These are phyloP conservation scores for Aporophyla nigra DNA, from an alignment of 2,888 invertebrate genomes.

Conservation along the genomic window DNA sequence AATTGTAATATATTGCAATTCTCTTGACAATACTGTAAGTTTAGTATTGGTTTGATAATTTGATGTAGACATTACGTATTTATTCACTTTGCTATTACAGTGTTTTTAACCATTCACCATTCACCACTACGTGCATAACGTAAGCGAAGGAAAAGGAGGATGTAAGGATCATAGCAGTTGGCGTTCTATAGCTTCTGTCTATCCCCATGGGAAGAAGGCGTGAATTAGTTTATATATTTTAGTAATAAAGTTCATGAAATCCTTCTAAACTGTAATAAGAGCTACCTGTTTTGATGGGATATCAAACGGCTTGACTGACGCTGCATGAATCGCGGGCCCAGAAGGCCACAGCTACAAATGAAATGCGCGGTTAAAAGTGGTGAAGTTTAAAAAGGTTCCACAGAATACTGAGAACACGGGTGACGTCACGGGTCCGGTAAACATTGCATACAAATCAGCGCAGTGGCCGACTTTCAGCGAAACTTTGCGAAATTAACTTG, in stretches of 20 bases:
- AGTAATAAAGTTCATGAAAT: too few relatives aligned
- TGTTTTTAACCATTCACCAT: neutral
- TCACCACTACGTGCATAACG: neutral
- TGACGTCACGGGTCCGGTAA: constrained; percentile 74
- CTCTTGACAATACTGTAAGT: constrained; percentile 4
- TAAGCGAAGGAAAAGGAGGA: neutral
- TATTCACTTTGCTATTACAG: neutral
- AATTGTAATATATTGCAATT: constrained; percentile 2
- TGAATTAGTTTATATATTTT: neutral
- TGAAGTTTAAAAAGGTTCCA: constrained; percentile 77
- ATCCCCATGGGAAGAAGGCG: neutral
- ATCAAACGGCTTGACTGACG: constrained; percentile 9
- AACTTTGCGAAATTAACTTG: constrained; percentile 82
- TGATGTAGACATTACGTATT: neutral
- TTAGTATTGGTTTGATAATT: constrained; percentile 13
- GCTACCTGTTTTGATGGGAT: constrained; percentile 3
- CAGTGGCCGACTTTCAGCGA: constrained; percentile 70
- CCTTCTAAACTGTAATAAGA: constrained; percentile 6
- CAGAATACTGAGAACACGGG: constrained; percentile 64
- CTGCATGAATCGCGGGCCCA: constrained; percentile 58
- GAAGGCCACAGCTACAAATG: constrained; percentile 66
- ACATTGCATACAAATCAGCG: constrained; percentile 82
- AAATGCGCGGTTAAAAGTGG: constrained; percentile 73
- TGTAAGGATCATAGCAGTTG: neutral
- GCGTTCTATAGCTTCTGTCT: neutral